phyloP scores from a whole-genome alignment of 2,888 invertebrate genomes.

The Callyntrura sp. region DNA sequence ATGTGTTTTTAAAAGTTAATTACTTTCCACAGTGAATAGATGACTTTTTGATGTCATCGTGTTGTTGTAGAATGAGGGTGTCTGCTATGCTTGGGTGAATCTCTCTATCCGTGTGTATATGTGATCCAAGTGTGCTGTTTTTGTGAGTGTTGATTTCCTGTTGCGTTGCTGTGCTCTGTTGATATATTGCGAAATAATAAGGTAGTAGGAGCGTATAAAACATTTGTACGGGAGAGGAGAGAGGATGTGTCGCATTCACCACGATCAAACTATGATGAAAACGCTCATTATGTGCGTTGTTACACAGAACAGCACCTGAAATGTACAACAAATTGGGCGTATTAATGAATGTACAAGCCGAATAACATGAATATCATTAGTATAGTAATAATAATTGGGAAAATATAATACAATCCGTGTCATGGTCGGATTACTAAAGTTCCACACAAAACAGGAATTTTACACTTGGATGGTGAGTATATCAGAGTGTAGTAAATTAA shows the following conservation, averaged over 20 bases:
- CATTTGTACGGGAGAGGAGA: background rate
- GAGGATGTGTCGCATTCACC: background rate
- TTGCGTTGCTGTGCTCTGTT: background rate
- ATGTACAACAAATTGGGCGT: constrained; percentile 26
- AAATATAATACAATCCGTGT: background rate
- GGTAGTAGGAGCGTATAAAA: background rate
- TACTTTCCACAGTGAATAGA: constrained; percentile 39
- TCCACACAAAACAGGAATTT: background rate
- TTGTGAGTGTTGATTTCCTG: background rate
- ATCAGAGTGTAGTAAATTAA: no score
- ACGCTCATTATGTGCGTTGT: constrained; percentile 26
- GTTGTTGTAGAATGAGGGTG: constrained; percentile 37
- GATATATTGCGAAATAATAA: background rate
- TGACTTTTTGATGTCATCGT: constrained; percentile 41
- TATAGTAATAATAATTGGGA: constrained; percentile 5
- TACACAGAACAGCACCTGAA: constrained; percentile 40
- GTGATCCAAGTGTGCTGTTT: constrained; percentile 42
- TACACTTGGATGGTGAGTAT: background rate
- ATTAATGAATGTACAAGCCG: constrained; percentile 22
- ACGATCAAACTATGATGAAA: constrained; percentile 23
- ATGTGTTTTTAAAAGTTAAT: constrained; percentile 23
- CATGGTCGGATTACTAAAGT: background rate
- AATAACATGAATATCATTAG: background rate
- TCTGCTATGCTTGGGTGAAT: constrained; percentile 53
- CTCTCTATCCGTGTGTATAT: constrained; percentile 44